Evolutionary conservation across 2,797 vertebrate genomes (phyloP).

Genomic region (Hyperoplus immaculatus): DNA sequence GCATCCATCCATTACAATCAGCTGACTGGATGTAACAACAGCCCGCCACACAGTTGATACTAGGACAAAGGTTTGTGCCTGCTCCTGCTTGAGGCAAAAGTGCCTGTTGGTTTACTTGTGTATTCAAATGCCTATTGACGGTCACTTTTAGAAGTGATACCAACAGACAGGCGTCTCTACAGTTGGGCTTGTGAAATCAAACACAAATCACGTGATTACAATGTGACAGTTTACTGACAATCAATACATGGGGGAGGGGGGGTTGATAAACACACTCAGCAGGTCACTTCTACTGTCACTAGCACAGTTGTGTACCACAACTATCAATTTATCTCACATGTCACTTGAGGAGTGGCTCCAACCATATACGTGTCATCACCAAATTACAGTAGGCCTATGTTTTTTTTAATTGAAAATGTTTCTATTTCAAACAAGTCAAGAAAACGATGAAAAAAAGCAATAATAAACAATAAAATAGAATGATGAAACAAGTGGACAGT

Average conservation of each 20-base stretch:
- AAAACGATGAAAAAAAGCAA: too few species aligned
- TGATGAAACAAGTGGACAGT: too few species aligned
- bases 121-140: background rate
- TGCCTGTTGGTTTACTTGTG: background rate
- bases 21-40: slow-evolving; percentile 24
- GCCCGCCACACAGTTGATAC: slow-evolving; percentile 4
- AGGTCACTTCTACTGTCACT: background rate
- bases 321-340: background rate
- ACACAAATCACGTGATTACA: background rate
- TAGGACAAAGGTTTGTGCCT: background rate
- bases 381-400: background rate
- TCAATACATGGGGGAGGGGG: background rate
- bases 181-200: background rate
- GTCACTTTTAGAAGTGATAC: background rate
- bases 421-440: too few species aligned
- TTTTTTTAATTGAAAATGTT: background rate
- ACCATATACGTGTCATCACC: background rate
- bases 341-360: too few species aligned
- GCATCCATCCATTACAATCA: background rate
- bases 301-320: too few species aligned
- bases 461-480: too few species aligned
- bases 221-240: background rate
- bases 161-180: background rate
- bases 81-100: background rate
- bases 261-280: too few species aligned